Evolutionary conservation across 2,113 vertebrate genomes (phyloP), one percentile per base, ranked within the genome.

Genomic region (Notarius quadriscutis): DNA sequence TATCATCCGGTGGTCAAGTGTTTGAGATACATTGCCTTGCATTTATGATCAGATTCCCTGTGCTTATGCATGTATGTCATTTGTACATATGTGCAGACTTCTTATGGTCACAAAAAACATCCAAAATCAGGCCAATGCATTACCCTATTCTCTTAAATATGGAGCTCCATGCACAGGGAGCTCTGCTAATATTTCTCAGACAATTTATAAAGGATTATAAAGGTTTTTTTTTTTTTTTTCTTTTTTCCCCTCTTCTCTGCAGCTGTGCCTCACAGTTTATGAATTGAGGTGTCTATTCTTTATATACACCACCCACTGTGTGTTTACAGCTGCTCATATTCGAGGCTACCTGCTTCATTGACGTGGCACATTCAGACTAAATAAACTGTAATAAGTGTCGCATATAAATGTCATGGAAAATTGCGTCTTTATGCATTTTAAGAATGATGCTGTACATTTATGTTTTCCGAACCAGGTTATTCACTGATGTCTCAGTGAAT

Each of bases 281-380:
- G 27, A 20, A 58, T 15, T 34, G 17, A 58, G 22, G 55, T 60
- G 18, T 81, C 79, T 48, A 34, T 81, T 62, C 34, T 11, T 81
- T 81, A 48, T 62, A 81, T 48, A 62, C 57, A 48, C 57, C 79
- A 62, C 79, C 57, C 57, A 25, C 79, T 41, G 79, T 11, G 55
- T 80, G 55, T 81, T 81, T 81, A 81, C 79, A 62, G 79, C 79
- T 25, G 30, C 30, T 25, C 78, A 77, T 51, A 78, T 62, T 30
- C 20, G 57, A 62, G 57, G 57, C 79, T 25, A 27, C 79, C 79
- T 81, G 57, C 79, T 58, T 81, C 79, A 48, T 48, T 81, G 79
- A 81, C 79, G 62, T 48, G 79, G 18, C 57, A 62, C 57, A 81
- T 81, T 62, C 57, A 62, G 79, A 62, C 79, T 81, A 62, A 62